Evolutionary conservation across 2,113 vertebrate species (phyloP).

Genomic region (Vireo altiloquus): DNA sequence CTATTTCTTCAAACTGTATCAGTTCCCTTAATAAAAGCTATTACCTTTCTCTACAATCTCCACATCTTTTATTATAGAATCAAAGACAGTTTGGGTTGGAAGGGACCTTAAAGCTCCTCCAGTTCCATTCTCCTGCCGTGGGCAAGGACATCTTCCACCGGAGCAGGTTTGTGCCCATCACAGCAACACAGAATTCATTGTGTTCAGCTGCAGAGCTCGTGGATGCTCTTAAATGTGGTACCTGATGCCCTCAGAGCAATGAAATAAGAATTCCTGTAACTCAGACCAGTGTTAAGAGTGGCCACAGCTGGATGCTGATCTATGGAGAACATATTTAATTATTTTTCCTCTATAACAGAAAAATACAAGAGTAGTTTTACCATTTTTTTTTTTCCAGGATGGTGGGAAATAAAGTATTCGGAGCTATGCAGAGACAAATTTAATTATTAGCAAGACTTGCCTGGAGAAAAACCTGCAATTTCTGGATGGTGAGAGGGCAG

Average conservation of each 20-base stretch:
- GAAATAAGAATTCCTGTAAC: background rate
- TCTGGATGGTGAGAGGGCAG: background rate
- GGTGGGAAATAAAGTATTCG: background rate
- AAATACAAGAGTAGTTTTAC: background rate
- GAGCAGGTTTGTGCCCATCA: background rate
- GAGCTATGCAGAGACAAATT: background rate
- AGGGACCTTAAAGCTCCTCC: background rate
- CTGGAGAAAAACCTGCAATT: background rate
- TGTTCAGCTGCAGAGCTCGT: background rate
- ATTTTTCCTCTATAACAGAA: background rate
- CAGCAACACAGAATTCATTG: background rate
- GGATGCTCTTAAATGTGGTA: background rate
- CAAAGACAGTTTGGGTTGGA: background rate
- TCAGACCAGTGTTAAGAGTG: background rate
- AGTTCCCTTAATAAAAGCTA: background rate
- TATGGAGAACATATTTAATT: background rate
- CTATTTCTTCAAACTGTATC: background rate
- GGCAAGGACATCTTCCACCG: background rate
- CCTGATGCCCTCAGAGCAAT: background rate
- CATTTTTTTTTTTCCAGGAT: rapidly evolving
- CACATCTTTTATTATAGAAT: background rate
- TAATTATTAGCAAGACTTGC: background rate
- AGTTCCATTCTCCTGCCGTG: background rate
- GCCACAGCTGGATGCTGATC: background rate
- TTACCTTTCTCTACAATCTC: background rate